Evolutionary conservation across 92 coral and sea anemone species (phyloP).

Genomic region (Epizoanthus rinbou): DNA sequence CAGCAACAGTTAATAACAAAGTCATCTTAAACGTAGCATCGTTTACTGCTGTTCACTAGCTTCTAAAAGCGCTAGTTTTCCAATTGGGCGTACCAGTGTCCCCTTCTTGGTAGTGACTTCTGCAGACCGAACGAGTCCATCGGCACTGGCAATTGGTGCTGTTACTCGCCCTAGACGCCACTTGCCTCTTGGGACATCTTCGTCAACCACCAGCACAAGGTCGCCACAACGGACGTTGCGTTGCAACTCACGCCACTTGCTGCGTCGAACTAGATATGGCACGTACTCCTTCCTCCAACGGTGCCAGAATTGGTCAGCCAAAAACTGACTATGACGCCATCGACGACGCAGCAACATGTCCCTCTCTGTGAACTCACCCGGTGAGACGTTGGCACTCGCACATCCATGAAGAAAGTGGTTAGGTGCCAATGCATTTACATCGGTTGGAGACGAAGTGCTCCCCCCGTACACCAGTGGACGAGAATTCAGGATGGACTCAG

Average conservation of each 20-base stretch:
- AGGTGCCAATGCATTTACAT: slow-evolving; percentile 36
- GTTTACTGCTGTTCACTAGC: slow-evolving; percentile 37
- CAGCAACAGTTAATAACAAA: slow-evolving; percentile 7
- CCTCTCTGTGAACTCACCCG: slow-evolving; percentile 41
- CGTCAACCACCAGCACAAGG: slow-evolving; percentile 49
- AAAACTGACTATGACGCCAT: slow-evolving; percentile 51
- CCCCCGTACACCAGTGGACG: slow-evolving; percentile 59
- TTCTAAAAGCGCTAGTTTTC: slow-evolving; percentile 49
- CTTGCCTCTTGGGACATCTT: slow-evolving; percentile 42
- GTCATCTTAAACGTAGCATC: slow-evolving; percentile 8
- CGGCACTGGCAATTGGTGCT: slow-evolving; percentile 32
- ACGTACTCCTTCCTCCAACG: slow-evolving; percentile 58
- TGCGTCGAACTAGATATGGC: slow-evolving; percentile 42
- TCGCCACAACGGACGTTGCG: slow-evolving; percentile 39
- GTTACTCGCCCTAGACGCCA: slow-evolving; percentile 40
- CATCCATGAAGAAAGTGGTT: slow-evolving; percentile 50
- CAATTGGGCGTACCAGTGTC: slow-evolving; percentile 36
- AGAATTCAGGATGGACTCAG: slow-evolving; percentile 44
- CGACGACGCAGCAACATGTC: slow-evolving; percentile 43
- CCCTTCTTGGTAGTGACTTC: slow-evolving; percentile 42
- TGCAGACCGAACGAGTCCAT: slow-evolving; percentile 39
- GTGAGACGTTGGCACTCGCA: slow-evolving; percentile 44
- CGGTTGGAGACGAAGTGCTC: slow-evolving; percentile 46
- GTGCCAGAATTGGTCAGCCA: slow-evolving; percentile 43
- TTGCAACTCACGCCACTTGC: slow-evolving; percentile 51